Evolutionary conservation across 2,797 vertebrate genomes (phyloP), one percentile per base, ranked within the genome.

Genomic region (Merluccius polli): DNA sequence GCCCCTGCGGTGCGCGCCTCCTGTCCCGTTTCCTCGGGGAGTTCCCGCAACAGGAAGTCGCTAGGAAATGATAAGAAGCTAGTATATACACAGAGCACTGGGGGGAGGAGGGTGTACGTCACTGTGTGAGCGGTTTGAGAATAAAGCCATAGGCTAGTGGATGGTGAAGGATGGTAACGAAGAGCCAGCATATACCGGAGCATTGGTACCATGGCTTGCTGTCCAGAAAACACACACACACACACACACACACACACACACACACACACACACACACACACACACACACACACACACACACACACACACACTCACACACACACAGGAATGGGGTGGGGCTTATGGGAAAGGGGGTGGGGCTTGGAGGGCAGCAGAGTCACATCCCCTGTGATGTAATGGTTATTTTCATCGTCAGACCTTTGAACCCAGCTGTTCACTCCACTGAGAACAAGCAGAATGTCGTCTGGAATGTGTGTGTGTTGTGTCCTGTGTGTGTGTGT

Each of bases 321-420:
- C 18, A n/a, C 18, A 52, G 18, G 5, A 52, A 27, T 27, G 65
- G 65, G 52, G 65, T 67, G 65, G 33, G 16, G 18, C 31, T 73
- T 73, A 79, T 76, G 75, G 73, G 78, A 80, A 75, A 72, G n/a
- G 24, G 70, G 41, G 72, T 44, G 36, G 71, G 80, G 75, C 27
- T 48, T 35, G 63, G 38, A 41, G 65, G 71, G 71, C n/a, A 1
- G 6, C 2, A 32, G 78, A 80, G 72, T 86, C 35, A 33, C 9
- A 3, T 84, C 87, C 82, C 82, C 35, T 83, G 80, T 80, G 77
- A 87, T 83, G 74, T 72, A 7, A 81, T 76, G 81, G 81, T 79
- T 80, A 77, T 88, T 87, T 87, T 84, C 31, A 78, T n/a, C 1
- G 12, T 77, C 30, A 36, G 29, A 81, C 79, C 82, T 83, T 70